Evolutionary conservation across 2,888 invertebrate species (phyloP), one percentile per base, ranked within the genome.

Genomic region (Caenorhabditis sp.): DNA sequence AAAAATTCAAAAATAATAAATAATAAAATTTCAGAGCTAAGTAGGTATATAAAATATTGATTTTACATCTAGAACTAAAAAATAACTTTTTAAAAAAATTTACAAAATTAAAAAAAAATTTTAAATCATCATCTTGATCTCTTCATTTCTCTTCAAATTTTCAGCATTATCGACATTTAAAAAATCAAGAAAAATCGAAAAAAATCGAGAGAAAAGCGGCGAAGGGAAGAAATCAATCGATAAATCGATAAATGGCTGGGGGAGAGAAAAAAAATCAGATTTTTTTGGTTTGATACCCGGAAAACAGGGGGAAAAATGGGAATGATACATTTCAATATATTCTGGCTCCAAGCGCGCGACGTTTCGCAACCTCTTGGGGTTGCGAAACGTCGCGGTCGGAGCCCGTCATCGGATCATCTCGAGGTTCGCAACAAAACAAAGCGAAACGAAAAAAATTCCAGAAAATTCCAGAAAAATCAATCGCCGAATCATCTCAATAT

Each of bases 311-410:
- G 32, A 9, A 53, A 40, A 71, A 55, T 24, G 40, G 74, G 74
- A 67, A 65, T 67, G 74, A 65, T 65, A 67, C 50, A 74, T 60
- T 72, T 64, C 64, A 56, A 72, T n/a, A n/a, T n/a, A n/a, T n/a
- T n/a, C n/a, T n/a, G n/a, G n/a, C 32, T 32, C 32, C 32, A 32
- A 32, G 40, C 15, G n/a, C n/a, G n/a, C n/a, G n/a, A n/a, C n/a
- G n/a, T 9, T 40, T 15, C 40, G 13, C 11, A 40, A 40, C 15
- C 13, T 40, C 15, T 15, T 15, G 40, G 40, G 15, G n/a, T n/a
- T n/a, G n/a, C n/a, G n/a, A n/a, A n/a, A n/a, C n/a, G n/a, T n/a
- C n/a, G n/a, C n/a, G n/a, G n/a, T n/a, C n/a, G n/a, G n/a, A n/a
- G n/a, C n/a, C n/a, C n/a, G n/a, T n/a, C n/a, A n/a, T n/a, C n/a